Conservation (phyloP, 2,888 invertebrate species). For the Geophilus truncorum region DNA sequence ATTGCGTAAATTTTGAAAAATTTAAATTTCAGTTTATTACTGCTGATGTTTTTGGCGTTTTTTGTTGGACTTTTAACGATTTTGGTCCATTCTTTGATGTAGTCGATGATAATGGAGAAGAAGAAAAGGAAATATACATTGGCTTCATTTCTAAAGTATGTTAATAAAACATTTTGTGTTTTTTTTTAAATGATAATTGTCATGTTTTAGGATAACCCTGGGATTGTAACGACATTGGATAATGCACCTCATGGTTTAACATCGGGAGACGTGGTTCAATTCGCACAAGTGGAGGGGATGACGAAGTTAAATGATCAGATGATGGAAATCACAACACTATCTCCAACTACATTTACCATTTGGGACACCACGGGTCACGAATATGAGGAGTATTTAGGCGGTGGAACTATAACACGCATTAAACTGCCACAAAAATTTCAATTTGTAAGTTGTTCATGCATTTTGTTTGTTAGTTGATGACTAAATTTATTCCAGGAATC, state of each 20-base stretch:
- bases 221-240: background rate
- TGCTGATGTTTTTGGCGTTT: conserved; percentile 48
- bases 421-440: conserved; percentile 16
- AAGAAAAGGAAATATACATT: conserved; percentile 45
- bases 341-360: conserved; percentile 29
- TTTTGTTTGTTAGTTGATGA: no score
- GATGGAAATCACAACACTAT: background rate
- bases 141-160: conserved; percentile 47
- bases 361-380: background rate
- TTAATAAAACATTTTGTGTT: background rate
- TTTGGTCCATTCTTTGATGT: conserved; percentile 49
- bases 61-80: conserved; percentile 47
- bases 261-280: conserved; percentile 30
- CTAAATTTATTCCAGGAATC: conserved; percentile 30
- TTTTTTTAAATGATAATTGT: background rate
- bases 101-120: conserved; percentile 46
- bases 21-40: conserved; percentile 45
- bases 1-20: background rate
- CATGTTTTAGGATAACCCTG: background rate
- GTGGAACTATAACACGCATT: conserved; percentile 29
- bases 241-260: background rate
- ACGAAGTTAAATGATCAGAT: conserved; percentile 20
- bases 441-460: background rate
- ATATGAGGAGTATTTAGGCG: conserved; percentile 30
- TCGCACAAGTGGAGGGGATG: conserved; percentile 33